phyloP scores from a whole-genome alignment of 2,797 vertebrate species.

The Chaenodraco wilsoni region DNA sequence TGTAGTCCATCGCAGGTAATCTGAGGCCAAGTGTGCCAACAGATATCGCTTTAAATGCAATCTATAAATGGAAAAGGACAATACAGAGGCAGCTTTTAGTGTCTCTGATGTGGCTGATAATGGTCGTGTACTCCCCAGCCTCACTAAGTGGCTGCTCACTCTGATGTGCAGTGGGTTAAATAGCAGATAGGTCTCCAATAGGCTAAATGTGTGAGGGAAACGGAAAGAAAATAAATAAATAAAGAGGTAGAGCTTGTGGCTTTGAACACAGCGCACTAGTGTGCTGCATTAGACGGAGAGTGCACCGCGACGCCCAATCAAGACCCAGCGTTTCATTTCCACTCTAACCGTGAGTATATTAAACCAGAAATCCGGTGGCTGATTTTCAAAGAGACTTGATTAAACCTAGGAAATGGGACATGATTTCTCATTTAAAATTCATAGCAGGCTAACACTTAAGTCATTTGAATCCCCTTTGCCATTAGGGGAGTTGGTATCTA shows the following conservation, averaged over 20 bases:
- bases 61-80: constrained; percentile 43
- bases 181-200: constrained; percentile 35
- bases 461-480: constrained; percentile 69
- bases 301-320: constrained; percentile 61
- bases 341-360: constrained; percentile 56
- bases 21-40: constrained; percentile 6
- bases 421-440: constrained; percentile 76
- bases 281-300: constrained; percentile 58
- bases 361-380: constrained; percentile 67
- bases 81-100: constrained; percentile 29
- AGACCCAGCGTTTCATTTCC: constrained; percentile 62
- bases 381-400: constrained; percentile 77
- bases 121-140: constrained; percentile 30
- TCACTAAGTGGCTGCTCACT: constrained; percentile 35
- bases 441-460: constrained; percentile 68
- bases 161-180: constrained; percentile 39
- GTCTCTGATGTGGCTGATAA: constrained; percentile 54
- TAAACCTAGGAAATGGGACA: constrained; percentile 72
- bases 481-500: constrained; percentile 51
- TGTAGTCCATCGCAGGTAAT: constrained; percentile 26
- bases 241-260: constrained; percentile 27
- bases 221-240: neutral
- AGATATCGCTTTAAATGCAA: constrained; percentile 31
- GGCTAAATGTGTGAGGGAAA: constrained; percentile 23
- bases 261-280: constrained; percentile 52